These are phyloP conservation scores for Bufo gargarizans DNA, from an alignment of 2,113 vertebrate species.

Conservation along the genomic window DNA sequence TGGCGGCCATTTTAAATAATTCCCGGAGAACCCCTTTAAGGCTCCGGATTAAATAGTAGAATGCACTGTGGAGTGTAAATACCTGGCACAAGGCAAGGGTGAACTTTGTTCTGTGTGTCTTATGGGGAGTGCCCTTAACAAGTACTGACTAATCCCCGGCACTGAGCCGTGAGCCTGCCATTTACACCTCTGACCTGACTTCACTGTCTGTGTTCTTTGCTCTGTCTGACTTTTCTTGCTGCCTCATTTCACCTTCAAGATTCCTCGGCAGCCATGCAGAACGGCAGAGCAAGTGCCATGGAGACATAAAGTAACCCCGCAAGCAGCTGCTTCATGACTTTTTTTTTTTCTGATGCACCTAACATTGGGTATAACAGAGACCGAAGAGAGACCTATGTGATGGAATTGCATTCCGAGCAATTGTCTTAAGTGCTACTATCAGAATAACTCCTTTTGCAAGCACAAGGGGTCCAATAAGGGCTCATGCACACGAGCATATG, in stretches of 20 bases:
- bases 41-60: neutral
- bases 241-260: conserved; percentile 46
- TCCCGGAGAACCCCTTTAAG: neutral
- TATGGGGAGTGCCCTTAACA: conserved; percentile 30
- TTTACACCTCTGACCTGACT: conserved; percentile 51
- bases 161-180: neutral
- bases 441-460: too few species aligned
- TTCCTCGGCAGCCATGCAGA: conserved; percentile 46
- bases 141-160: conserved; percentile 18
- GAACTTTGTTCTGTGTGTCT: conserved; percentile 39
- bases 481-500: too few species aligned
- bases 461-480: too few species aligned
- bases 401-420: too few species aligned
- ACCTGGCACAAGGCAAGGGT: neutral
- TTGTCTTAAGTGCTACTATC: too few species aligned
- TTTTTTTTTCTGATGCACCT: too few species aligned
- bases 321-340: neutral
- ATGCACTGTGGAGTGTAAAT: neutral
- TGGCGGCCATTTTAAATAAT: too few species aligned
- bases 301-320: neutral
- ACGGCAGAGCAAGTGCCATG: neutral
- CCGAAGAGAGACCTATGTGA: too few species aligned
- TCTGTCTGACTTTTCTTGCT: conserved; percentile 43
- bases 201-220: conserved; percentile 53
- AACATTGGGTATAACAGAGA: too few species aligned